Conservation (phyloP, 2,113 vertebrate genomes). For the Clarias gariepinus region DNA sequence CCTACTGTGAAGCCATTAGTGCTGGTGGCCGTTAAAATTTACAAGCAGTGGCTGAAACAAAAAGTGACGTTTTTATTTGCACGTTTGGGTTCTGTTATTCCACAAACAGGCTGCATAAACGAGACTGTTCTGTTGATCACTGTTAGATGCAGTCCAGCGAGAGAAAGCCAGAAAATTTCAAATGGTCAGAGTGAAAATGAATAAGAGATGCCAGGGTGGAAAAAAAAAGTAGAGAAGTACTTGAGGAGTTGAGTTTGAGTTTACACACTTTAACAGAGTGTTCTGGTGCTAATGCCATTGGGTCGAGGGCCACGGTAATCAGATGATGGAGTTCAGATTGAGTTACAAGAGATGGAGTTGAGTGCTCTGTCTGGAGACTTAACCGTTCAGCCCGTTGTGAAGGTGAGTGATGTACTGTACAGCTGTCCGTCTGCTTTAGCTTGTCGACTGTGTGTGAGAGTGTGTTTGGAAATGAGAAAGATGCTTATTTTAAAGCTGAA, state of each 20-base stretch:
- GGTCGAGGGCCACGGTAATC: slow-evolving; percentile 57
- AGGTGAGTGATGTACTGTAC: slow-evolving; percentile 6
- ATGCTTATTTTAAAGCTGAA: slow-evolving; percentile 3
- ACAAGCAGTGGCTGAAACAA: slow-evolving; percentile 4
- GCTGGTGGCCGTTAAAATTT: slow-evolving; percentile 24
- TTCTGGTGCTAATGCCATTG: slow-evolving; percentile 36
- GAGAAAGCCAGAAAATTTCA: neutral
- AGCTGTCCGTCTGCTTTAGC: neutral
- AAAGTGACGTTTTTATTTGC: slow-evolving; percentile 28
- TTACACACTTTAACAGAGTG: slow-evolving; percentile 35
- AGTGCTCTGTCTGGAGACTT: slow-evolving; percentile 46
- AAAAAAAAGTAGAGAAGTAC: neutral
- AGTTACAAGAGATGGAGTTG: slow-evolving; percentile 60
- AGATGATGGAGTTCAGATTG: slow-evolving; percentile 59
- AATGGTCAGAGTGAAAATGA: neutral
- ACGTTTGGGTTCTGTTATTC: slow-evolving; percentile 1
- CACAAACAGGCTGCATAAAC: slow-evolving; percentile 2
- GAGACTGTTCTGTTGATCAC: neutral
- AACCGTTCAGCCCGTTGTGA: neutral
- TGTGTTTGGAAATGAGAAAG: neutral
- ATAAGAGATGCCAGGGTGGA: neutral
- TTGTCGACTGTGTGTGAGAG: neutral
- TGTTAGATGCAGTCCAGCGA: neutral
- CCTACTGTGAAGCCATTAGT: slow-evolving; percentile 24
- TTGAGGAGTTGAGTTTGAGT: neutral